Conservation (phyloP, 2,113 vertebrate genomes). For the Thalassarche chlororhynchos region DNA sequence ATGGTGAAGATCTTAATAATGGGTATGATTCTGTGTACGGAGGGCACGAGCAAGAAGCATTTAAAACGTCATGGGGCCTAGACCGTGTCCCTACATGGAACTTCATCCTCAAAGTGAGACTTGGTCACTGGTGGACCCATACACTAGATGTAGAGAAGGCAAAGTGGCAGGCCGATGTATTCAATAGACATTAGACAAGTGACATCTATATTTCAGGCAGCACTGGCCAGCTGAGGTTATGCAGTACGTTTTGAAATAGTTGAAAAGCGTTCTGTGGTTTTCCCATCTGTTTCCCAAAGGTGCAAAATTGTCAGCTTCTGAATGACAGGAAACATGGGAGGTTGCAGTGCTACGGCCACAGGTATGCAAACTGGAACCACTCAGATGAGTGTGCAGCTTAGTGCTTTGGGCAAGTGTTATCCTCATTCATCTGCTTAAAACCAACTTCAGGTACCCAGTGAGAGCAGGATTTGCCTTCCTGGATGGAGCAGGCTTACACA, state of each 20-base stretch:
- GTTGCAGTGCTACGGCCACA: no score
- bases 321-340: neutral
- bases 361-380: neutral
- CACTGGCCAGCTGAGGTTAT: neutral
- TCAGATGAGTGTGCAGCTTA: rapidly evolving
- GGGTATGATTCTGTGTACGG: neutral
- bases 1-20: neutral
- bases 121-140: neutral
- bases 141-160: neutral
- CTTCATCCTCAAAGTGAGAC: neutral
- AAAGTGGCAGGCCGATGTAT: neutral
- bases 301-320: neutral
- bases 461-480: neutral
- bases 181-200: neutral
- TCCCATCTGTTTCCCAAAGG: neutral
- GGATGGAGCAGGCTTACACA: neutral
- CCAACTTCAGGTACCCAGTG: neutral
- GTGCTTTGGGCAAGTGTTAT: neutral
- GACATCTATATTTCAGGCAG: neutral
- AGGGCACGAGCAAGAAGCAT: neutral
- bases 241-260: neutral
- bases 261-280: neutral
- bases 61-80: neutral
- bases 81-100: neutral
- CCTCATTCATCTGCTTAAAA: neutral